Base-by-base conservation (phyloP, 2,888 invertebrate genomes). In the Urechis unicinctus region DNA sequence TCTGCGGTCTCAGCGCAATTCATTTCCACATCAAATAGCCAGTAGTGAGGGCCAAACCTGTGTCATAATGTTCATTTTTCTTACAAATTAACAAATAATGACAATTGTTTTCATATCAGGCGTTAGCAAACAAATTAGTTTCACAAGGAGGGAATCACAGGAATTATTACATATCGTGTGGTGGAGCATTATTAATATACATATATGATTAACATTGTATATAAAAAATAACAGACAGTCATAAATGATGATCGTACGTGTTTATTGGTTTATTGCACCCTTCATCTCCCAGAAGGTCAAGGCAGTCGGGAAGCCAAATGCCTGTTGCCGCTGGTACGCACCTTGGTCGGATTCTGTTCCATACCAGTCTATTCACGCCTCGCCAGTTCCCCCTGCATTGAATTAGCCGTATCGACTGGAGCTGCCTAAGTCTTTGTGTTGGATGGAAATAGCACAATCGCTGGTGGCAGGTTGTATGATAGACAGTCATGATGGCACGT, bases 11-110 rank as follows among this genome's bases (percentile, higher is more conserved):
- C 65, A 3, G 61, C 57, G 59, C 77, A 77, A 59, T 77, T 71
- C 70, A 77, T 72, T n/a, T 66, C 62, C 31, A 77, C 28, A 49
- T 72, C 69, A 24, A 69, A 67, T 64, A 74, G 67, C 77, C 77
- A 77, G 59, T 77, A 76, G 48, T 69, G 69, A 6, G 69, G 65
- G 2, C 75, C 76, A 52, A 61, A 75, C 56, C 53, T 68, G 59
- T 13, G 17, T 13, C 9, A 36, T 13, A 36, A 17, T 9, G 9
- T 36, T 9, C 9, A 17, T 36, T 17, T 13, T 36, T 36, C 9
- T 13, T 36, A 13, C 17, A 9, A 13, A n/a, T n/a, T n/a, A n/a
- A n/a, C n/a, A 9, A 36, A n/a, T n/a, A n/a, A n/a, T n/a, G n/a
- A n/a, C n/a, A n/a, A n/a, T n/a, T n/a, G n/a, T n/a, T n/a, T n/a